A percentile compares a stretch with the other conserved stretches of the same genome.
phyloP scores from a whole-genome alignment of 2,797 vertebrate species.

The Sebastes diaconus region DNA sequence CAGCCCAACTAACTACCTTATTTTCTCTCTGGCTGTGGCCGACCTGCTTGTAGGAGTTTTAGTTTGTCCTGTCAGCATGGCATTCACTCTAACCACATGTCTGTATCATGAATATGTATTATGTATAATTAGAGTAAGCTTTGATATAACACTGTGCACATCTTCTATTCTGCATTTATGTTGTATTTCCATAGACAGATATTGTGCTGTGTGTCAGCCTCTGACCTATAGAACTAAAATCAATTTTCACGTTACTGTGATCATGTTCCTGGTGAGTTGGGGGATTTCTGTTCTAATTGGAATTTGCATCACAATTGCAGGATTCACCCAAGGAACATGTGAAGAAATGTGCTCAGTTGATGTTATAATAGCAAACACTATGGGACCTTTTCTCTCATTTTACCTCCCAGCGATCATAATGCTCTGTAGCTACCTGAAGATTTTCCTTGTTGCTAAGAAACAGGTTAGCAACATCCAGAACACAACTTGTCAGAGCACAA shows the following conservation, averaged over 20 bases:
- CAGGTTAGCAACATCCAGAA: too few relatives aligned
- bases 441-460: too few relatives aligned
- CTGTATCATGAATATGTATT: constrained; percentile 74
- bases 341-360: too few relatives aligned
- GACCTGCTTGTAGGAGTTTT: constrained; percentile 42
- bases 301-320: constrained; percentile 82
- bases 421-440: too few relatives aligned
- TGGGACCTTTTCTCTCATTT: constrained; percentile 62
- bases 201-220: constrained; percentile 85
- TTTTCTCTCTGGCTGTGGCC: constrained; percentile 48
- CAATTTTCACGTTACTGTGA: background rate
- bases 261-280: constrained; percentile 87
- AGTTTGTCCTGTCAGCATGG: constrained; percentile 44
- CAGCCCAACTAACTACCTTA: constrained; percentile 46
- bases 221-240: constrained; percentile 85
- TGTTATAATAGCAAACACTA: too few relatives aligned
- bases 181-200: constrained; percentile 80
- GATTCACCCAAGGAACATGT: constrained; percentile 55
- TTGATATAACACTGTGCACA: constrained; percentile 79
- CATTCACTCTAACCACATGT: constrained; percentile 67
- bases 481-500: too few relatives aligned
- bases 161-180: constrained; percentile 81
- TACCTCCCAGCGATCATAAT: constrained; percentile 58
- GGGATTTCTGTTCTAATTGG: constrained; percentile 80
- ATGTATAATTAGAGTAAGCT: constrained; percentile 77